Evolutionary conservation across 1,140 invertebrate genomes (phyloP).

Genomic region (Zaprionus tsacasi): DNA sequence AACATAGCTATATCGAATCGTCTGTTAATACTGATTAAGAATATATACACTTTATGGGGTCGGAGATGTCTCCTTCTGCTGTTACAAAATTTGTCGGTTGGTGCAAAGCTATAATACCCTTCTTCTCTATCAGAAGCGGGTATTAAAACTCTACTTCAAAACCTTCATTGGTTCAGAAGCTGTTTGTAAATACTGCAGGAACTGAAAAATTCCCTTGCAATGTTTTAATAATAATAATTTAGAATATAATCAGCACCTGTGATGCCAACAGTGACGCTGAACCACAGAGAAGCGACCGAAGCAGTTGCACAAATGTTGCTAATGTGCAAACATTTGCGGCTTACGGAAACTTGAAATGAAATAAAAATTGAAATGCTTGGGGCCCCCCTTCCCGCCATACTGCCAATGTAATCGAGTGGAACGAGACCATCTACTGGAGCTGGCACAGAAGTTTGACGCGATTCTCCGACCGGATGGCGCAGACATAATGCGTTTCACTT

Average conservation of each 20-base stretch:
- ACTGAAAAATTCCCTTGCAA: conserved; percentile 38
- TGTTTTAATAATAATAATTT: conserved; percentile 78
- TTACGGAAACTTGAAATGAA: conserved; percentile 30
- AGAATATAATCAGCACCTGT: conserved; percentile 80
- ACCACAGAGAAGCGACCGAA: background rate
- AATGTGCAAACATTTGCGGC: conserved; percentile 77
- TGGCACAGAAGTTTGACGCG: conserved; percentile 1
- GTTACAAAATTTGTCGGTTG: too few species aligned
- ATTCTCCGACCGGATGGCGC: background rate
- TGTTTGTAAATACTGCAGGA: too few species aligned
- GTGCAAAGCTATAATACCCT: too few species aligned
- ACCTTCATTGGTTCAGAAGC: too few species aligned
- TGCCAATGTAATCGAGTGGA: conserved; percentile 1
- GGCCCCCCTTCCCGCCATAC: background rate
- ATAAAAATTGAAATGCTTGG: conserved; percentile 63
- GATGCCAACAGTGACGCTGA: conserved; percentile 23
- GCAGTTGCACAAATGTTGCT: conserved; percentile 73
- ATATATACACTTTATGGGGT: too few species aligned
- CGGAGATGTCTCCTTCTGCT: background rate
- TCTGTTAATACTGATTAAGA: too few species aligned
- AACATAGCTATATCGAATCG: too few species aligned
- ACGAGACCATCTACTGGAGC: background rate
- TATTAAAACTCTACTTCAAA: too few species aligned
- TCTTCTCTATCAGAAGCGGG: too few species aligned
- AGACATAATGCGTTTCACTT: conserved; percentile 54